phyloP scores from a whole-genome alignment of 2,797 vertebrate genomes.

The Amblyraja radiata region DNA sequence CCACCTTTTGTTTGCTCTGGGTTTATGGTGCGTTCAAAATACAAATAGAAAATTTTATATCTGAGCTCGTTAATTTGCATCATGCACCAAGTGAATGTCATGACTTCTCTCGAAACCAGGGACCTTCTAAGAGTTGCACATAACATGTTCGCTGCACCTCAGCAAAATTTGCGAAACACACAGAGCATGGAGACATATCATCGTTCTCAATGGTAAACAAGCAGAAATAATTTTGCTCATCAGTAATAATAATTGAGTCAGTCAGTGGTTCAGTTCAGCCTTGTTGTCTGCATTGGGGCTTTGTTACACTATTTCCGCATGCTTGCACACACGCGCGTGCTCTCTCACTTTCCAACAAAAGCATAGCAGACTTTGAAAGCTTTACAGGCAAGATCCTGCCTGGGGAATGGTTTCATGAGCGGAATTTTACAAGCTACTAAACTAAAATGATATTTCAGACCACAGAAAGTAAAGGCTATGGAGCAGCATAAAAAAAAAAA shows the following conservation, averaged over 20 bases:
- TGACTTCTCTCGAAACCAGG: slow-evolving; percentile 17
- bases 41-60: neutral
- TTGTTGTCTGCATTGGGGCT: neutral
- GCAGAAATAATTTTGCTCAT: slow-evolving; percentile 23
- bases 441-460: neutral
- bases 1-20: neutral
- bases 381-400: neutral
- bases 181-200: neutral
- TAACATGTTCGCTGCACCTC: neutral
- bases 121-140: slow-evolving; percentile 10
- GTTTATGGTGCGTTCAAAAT: neutral
- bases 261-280: slow-evolving; percentile 7
- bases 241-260: slow-evolving; percentile 20
- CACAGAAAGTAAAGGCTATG: neutral
- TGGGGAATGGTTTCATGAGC: slow-evolving; percentile 29
- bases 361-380: slow-evolving; percentile 4
- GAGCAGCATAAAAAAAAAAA: neutral
- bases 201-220: slow-evolving; percentile 8
- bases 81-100: slow-evolving; percentile 2
- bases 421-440: slow-evolving; percentile 25
- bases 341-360: neutral
- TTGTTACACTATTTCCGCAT: neutral
- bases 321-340: neutral
- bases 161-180: neutral
- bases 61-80: slow-evolving; percentile 24